Percentiles rank a stretch among this genome's conserved stretches.
Evolutionary conservation across 1,140 invertebrate species (phyloP).

Genomic region (Xylocopa sonorina): DNA sequence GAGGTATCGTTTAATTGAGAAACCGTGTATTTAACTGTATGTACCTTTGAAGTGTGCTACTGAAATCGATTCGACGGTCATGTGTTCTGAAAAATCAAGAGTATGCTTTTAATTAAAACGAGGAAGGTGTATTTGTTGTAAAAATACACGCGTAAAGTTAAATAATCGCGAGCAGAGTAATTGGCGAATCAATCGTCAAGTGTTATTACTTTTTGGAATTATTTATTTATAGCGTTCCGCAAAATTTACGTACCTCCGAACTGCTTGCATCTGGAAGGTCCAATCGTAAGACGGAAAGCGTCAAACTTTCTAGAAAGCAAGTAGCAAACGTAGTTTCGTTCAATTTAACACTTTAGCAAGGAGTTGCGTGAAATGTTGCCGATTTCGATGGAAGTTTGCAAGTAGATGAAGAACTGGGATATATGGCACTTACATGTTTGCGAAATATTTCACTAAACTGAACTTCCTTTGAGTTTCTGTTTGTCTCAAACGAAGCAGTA

Average conservation of each 20-base stretch:
- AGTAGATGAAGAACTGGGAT: background rate
- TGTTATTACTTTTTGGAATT: background rate
- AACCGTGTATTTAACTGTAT: background rate
- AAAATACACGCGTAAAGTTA: too few species aligned
- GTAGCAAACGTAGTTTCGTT: slow-evolving; percentile 19
- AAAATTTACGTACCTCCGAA: background rate
- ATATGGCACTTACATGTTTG: slow-evolving; percentile 13
- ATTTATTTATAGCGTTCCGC: background rate
- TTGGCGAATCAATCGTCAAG: too few species aligned
- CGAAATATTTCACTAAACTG: background rate
- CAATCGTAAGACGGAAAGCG: slow-evolving; percentile 1
- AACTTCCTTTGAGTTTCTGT: slow-evolving; percentile 22
- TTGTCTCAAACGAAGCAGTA: background rate
- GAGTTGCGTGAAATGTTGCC: background rate
- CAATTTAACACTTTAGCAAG: slow-evolving; percentile 22
- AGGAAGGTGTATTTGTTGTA: background rate
- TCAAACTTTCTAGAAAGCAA: slow-evolving; percentile 30
- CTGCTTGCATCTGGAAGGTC: background rate
- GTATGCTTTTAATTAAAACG: background rate
- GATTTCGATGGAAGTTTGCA: slow-evolving; percentile 12
- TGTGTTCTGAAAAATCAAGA: background rate
- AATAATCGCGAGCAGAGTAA: too few species aligned
- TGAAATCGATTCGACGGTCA: background rate
- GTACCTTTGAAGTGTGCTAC: background rate
- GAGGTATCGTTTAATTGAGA: background rate